Evolutionary conservation across 2,888 invertebrate genomes (phyloP).

Genomic region (Phorcus lineatus): DNA sequence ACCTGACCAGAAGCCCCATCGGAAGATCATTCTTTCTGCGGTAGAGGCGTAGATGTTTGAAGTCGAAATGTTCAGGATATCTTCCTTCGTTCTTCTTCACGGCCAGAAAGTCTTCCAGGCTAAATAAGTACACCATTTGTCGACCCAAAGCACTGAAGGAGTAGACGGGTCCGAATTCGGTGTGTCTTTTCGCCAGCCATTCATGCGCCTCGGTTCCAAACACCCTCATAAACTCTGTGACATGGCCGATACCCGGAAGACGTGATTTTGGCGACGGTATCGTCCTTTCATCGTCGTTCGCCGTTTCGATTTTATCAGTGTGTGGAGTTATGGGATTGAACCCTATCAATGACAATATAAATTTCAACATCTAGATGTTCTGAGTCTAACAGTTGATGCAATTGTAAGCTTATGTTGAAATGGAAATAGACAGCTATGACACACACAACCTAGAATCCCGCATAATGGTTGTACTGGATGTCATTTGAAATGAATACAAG

Average conservation of each 20-base stretch:
- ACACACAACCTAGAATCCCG: too few species aligned
- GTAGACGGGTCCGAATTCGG: constrained; percentile 39
- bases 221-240: constrained; percentile 38
- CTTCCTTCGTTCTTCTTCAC: constrained; percentile 43
- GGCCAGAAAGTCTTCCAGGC: constrained; percentile 37
- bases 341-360: too few species aligned
- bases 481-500: too few species aligned
- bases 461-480: too few species aligned
- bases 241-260: constrained; percentile 32
- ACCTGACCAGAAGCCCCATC: constrained; percentile 47
- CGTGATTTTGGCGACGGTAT: constrained; percentile 22
- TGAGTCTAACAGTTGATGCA: too few species aligned
- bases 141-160: constrained; percentile 40
- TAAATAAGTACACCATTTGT: constrained; percentile 46
- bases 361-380: too few species aligned
- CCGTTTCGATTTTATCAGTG: too few species aligned
- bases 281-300: neutral
- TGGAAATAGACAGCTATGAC: too few species aligned
- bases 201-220: constrained; percentile 45
- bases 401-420: too few species aligned
- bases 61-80: constrained; percentile 47
- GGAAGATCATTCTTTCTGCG: constrained; percentile 42
- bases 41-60: constrained; percentile 43
- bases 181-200: constrained; percentile 35
- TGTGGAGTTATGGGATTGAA: too few species aligned